phyloP scores from a whole-genome alignment of 2,888 invertebrate genomes.

The Hypena proboscidalis region DNA sequence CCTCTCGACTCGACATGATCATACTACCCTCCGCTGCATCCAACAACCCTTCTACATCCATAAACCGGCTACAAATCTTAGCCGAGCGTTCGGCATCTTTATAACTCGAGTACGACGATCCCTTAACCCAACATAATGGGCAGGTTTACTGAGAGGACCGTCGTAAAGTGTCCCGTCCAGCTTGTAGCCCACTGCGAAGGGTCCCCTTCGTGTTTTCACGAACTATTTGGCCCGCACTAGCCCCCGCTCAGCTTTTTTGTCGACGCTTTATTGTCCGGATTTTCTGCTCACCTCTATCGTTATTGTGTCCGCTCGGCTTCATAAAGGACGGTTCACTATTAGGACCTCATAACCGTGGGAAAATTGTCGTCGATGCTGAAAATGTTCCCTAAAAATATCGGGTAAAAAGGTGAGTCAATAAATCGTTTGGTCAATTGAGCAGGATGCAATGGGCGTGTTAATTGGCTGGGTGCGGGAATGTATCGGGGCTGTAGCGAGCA shows the following conservation, averaged over 20 bases:
- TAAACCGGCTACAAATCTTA: conserved; percentile 83
- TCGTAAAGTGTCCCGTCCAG: conserved; percentile 81
- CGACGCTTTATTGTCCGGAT: conserved; percentile 83
- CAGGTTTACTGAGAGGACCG: conserved; percentile 82
- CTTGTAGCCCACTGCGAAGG: conserved; percentile 55
- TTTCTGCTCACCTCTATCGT: conserved; percentile 84
- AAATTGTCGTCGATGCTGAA: conserved; percentile 51
- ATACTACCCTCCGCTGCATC: conserved; percentile 77
- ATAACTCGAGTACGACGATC: conserved; percentile 80
- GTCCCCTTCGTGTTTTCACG: conserved; percentile 82
- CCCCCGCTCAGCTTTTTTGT: conserved; percentile 81
- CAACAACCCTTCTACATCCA: conserved; percentile 82
- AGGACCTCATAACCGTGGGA: conserved; percentile 85
- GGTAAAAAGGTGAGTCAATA: conserved; percentile 62
- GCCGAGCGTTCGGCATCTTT: conserved; percentile 80
- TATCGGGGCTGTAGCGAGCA: conserved; percentile 40
- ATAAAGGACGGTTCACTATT: conserved; percentile 81
- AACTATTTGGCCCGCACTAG: conserved; percentile 84
- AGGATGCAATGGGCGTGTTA: conserved; percentile 79
- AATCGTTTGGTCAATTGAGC: conserved; percentile 73
- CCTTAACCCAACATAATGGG: conserved; percentile 84
- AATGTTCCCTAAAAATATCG: conserved; percentile 42
- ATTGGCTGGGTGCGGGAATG: conserved; percentile 70
- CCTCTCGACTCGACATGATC: conserved; percentile 81
- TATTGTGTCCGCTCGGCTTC: conserved; percentile 83